Evolutionary conservation across 2,113 vertebrate genomes (phyloP), one percentile per base, ranked within the genome.

Genomic region (Triplophysa rosa): DNA sequence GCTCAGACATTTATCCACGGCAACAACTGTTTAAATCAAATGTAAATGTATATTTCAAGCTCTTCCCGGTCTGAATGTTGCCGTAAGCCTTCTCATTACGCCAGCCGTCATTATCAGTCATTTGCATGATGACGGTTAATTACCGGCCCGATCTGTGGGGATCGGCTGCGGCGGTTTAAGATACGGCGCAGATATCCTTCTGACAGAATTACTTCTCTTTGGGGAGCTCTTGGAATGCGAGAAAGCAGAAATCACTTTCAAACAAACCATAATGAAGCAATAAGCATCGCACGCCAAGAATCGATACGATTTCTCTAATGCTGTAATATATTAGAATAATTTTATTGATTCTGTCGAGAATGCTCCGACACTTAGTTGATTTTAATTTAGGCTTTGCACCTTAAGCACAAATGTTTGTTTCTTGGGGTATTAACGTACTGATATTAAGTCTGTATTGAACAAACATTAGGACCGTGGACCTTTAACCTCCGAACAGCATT

Each of bases 91-190:
- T 77, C 62, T 66, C 52, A 54, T 78, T 52, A 45, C 17, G 40
- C 6, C 76, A 78, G n/a, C 54, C 11, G 1, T 67, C 37, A 78
- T 78, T 78, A 67, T 67, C 52, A 68, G 64, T n/a, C 54, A 68
- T 78, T 67, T 78, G 64, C 65, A 78, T 68, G 64, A 56, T 78
- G 33, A 4, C 3, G 65, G 24, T 61, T 74, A 45, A 47, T 74
- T 74, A 74, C 37, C 5, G 4, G 9, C 21, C 14, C 14, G 4
- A 58, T 67, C 65, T 68, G 64, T 26, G 17, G 21, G 58, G 33
- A 78, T 78, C 23, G 58, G 65, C 37, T 17, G 10, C 54, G 29
- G 40, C n/a, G 40, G 42, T 45, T 67, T 47, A 3, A 66, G 63
- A 72, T 42, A 42, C 2, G 3, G 1, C 0, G 4, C n/a, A 67